Evolutionary conservation across 2,113 vertebrate species (phyloP), one percentile per base, ranked within the genome.

Genomic region (Thamnaconus septentrionalis): DNA sequence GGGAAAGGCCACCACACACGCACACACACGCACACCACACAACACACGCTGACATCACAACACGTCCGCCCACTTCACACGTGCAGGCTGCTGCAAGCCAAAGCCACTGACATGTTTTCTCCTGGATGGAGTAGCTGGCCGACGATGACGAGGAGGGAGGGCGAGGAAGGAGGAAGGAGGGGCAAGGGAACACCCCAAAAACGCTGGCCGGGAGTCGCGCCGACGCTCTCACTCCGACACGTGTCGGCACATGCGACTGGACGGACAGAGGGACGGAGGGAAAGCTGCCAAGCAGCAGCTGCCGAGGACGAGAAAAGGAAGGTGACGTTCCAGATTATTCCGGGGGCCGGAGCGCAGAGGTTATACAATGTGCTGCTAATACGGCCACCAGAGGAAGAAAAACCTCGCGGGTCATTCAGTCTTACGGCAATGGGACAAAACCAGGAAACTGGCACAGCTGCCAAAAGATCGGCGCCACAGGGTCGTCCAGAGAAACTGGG

Each of bases 71-170:
- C 10, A 5, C 64, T 46, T 50, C 56, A 64, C 79, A 85, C 67
- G 61, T 81, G 76, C 53, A 68, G 66, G 69, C 75, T 76, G 51
- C 50, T 56, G 40, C 1, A 42, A 75, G 75, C 73, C 73, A 76
- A 43, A 57, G 50, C 5, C 12, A 0, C 69, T 71, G 80, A 76
- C 59, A 59, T 70, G 72, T 81, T 83, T 82, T 63, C 64, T 75
- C 68, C 64, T 6, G 11, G 48, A 46, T 46, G 53, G 64, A 66
- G 61, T 46, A 59, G 48, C 6, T 46, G 5, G 53, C 52, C 46
- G 42, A 40, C 6, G 45, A 42, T 31, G 66, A 61, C 0, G 66
- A 45, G 0, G 53, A 18, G 3, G 54, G 42, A 6, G 59, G 7
- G n/a, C 42, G 5, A 51, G 48, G 59, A 8, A 31, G 18, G 66